phyloP scores from a whole-genome alignment of 2,113 vertebrate species.

The Microcebus murinus region DNA sequence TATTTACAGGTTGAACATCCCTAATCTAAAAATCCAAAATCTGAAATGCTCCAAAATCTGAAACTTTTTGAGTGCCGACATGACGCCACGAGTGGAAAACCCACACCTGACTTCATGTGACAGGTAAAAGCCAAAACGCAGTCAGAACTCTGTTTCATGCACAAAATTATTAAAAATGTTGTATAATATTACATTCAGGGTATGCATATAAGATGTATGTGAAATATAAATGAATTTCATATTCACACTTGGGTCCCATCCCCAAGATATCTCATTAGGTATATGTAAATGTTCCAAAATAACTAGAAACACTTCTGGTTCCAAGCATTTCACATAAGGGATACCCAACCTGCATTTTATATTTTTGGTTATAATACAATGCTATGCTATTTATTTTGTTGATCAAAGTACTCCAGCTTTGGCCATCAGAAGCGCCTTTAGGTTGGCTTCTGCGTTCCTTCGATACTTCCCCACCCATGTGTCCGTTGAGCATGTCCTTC shows the following conservation, averaged over 20 bases:
- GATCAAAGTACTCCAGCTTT: not conserved
- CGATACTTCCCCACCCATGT: not conserved
- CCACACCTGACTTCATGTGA: not conserved
- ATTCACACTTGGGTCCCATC: not conserved
- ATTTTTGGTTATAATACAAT: not conserved
- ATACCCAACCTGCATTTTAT: not conserved
- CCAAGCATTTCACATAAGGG: not conserved
- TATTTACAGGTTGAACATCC: not conserved
- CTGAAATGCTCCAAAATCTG: not conserved
- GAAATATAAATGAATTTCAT: not conserved
- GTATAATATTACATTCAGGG: not conserved
- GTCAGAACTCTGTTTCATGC: not conserved
- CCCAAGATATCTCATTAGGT: not conserved
- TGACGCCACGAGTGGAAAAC: not conserved
- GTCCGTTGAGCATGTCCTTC: not conserved
- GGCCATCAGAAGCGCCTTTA: not conserved
- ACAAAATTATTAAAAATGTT: not conserved
- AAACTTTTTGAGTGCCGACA: not conserved
- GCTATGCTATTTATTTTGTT: not conserved
- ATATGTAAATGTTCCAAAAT: not conserved
- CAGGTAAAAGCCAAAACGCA: not conserved
- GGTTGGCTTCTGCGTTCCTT: not conserved
- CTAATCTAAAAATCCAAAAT: not conserved
- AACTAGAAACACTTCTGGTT: not conserved
- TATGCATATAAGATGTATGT: not conserved